Percentiles rank a stretch among this genome's conserved stretches.
Conservation (phyloP, 2,888 invertebrate species). For the Euproctis similis region DNA sequence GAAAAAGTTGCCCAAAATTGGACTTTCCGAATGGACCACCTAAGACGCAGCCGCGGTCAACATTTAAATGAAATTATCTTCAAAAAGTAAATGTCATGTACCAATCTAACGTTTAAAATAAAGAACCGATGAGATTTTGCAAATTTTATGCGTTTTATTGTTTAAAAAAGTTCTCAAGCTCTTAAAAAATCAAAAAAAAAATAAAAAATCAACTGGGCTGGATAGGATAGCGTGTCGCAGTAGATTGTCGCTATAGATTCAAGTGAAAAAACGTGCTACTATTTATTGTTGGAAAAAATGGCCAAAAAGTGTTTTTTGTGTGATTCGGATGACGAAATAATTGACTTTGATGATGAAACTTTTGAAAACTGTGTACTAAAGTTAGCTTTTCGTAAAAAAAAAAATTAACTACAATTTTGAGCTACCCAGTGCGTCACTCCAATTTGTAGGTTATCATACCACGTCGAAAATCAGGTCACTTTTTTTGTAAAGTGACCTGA, state of each 20-base stretch:
- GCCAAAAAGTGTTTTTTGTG: constrained; percentile 3
- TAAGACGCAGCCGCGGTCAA: no score
- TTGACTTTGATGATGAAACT: constrained; percentile 2
- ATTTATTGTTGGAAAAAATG: constrained; percentile 2
- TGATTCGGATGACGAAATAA: constrained; percentile 2
- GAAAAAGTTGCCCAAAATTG: no score
- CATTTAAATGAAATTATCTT: no score
- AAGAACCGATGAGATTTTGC: no score
- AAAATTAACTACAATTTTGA: constrained; percentile 2
- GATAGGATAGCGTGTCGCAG: no score
- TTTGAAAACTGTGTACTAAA: constrained; percentile 2
- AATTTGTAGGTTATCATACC: constrained; percentile 2
- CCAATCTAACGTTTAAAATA: no score
- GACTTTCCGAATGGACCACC: no score
- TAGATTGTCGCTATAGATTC: not conserved
- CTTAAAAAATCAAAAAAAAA: no score
- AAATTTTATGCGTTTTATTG: no score
- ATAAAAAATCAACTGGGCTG: no score
- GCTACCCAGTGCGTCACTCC: constrained; percentile 2
- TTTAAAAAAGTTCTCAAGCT: no score
- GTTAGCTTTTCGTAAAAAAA: constrained; percentile 3
- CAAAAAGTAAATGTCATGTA: no score
- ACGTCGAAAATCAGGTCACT: constrained; percentile 13
- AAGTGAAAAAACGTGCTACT: constrained; percentile 3
- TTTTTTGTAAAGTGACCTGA: constrained; percentile 12